Evolutionary conservation across 2,113 vertebrate species (phyloP), one percentile per base, ranked within the genome.

Genomic region (Gymnobelideus leadbeateri): DNA sequence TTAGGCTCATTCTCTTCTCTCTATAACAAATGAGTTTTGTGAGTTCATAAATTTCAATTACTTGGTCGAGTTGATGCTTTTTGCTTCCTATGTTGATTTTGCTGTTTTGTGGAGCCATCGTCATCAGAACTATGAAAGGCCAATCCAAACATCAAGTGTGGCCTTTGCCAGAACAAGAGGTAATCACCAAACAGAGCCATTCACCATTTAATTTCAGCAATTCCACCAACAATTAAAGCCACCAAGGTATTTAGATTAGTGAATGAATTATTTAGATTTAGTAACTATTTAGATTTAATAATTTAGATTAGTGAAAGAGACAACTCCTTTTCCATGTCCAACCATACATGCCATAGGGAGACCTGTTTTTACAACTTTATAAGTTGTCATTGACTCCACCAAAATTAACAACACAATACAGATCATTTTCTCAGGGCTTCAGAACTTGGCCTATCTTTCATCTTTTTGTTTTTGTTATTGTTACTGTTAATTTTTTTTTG

Each of bases 41-140:
- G 77, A 96, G 97, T 92, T 89, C 92, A 94, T 89, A 94, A 93
- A 95, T 97, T 96, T 96, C 93, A 91, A 94, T 53, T 92, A 96
- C 97, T 96, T 94, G 95, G 91, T 96, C 95, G 92, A 96, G 97
- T 97, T 97, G 96, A 95, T 94, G 89, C 46, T 14, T 90, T 90
- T 84, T 84, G 68, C 68, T 43, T 43, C n/a, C 68, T 84, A 43
- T 84, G 68, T 84, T 84, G 68, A 21, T 84, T 43, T 43, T 84
- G 37, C 68, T 23, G 23, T 84, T 84, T 84, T 84, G n/a, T 84
- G 16, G 37, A 84, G 16, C 68, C 68, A 84, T 43, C n/a, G 19
- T 84, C 68, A 84, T 84, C 43, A 84, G n/a, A 84, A 84, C n/a
- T 43, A 19, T 84, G 68, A 84, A 84, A 43, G n/a, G n/a, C 37